Evolutionary conservation across 2,113 vertebrate genomes (phyloP).

Genomic region (Brienomyrus brachyistius): DNA sequence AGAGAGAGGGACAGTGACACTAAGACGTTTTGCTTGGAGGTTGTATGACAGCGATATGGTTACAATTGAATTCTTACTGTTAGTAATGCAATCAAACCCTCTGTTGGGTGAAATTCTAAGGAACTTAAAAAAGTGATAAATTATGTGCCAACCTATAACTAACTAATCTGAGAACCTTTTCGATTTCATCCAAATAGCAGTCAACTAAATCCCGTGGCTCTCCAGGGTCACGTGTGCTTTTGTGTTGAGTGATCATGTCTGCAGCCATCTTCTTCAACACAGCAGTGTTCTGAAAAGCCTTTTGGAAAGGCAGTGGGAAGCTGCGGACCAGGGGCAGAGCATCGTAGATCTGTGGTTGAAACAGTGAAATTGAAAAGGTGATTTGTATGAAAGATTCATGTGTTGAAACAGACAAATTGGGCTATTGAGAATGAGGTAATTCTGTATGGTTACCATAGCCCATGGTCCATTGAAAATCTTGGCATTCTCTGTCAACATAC

Average conservation of each 20-base stretch:
- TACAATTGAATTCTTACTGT: too few relatives aligned
- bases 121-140: neutral
- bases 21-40: neutral
- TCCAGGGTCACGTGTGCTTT: constrained; percentile 25
- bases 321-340: constrained; percentile 24
- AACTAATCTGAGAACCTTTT: constrained; percentile 21
- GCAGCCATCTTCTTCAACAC: constrained; percentile 12
- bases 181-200: constrained; percentile 45
- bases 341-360: constrained; percentile 31
- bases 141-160: neutral
- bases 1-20: neutral
- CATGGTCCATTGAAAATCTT: constrained; percentile 35
- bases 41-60: neutral
- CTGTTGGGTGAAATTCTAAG: neutral
- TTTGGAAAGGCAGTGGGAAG: constrained; percentile 40
- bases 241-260: constrained; percentile 32
- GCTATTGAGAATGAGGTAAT: neutral
- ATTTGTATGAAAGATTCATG: neutral
- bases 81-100: too few relatives aligned
- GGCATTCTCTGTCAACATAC: constrained; percentile 10
- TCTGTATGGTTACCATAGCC: constrained; percentile 31
- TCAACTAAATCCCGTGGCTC: constrained; percentile 41
- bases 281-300: constrained; percentile 19
- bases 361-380: neutral
- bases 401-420: neutral